Base-by-base conservation (phyloP, 2,797 vertebrate genomes). In the Syngnathus rostellatus region DNA sequence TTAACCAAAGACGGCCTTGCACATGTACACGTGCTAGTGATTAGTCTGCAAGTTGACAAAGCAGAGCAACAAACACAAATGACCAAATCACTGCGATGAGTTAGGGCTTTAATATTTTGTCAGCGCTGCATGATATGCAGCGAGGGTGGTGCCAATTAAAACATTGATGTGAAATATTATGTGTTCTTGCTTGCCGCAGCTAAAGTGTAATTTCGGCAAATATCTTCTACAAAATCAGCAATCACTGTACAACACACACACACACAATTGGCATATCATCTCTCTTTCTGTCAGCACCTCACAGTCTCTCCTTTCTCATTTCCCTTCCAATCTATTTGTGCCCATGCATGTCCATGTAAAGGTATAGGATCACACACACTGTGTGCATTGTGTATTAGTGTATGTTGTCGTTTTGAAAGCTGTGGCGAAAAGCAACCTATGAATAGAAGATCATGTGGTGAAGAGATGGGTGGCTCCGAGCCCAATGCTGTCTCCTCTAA, bases 401-500 rank as follows among this genome's bases (percentile, higher is more conserved):
- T 53, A 64, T 41, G 66, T 65, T 66, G n/a, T 23, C 23, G 6
- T 39, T 39, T 62, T 66, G 68, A 90, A 90, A 83, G 89, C 39
- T 9, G 45, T 51, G 45, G 68, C 66, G 90, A 90, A 83, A 89
- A 91, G 92, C 92, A 67, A 84, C 76, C 79, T 90, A 92, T 93
- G 93, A 94, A 94, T 92, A 91, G 92, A 93, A 93, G 93, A 94
- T 94, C 91, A 92, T 93, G 93, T 90, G 92, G 91, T 92, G 91
- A 90, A 90, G 94, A 97, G 94, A 98, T 95, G 93, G 95, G 97
- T 98, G 92, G 93, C 92, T 92, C 86, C 75, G 89, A 93, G 92
- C 93, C 91, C 91, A 89, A 92, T 92, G 92, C 93, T 98, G 96
- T 98, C 97, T 98, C 89, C 95, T 96, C 94, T 99, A 99, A 99